Percentiles rank a stretch among this genome's conserved stretches.
phyloP scores from a whole-genome alignment of 2,797 vertebrate genomes.

The Bradypus variegatus region DNA sequence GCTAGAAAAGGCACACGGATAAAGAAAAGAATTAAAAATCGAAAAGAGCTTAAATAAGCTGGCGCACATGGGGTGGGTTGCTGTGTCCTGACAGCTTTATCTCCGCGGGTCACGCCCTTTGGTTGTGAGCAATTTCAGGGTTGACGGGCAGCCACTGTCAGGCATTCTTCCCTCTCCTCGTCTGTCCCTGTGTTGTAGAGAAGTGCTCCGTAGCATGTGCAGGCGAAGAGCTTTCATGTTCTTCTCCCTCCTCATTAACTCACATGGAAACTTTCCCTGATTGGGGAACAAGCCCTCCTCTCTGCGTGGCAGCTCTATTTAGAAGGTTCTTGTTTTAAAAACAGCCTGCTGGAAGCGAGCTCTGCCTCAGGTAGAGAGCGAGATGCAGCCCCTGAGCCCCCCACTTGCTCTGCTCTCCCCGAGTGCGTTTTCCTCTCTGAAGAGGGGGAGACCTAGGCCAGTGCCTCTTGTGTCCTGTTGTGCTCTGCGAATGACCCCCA shows the following conservation, averaged over 20 bases:
- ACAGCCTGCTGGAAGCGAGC: neutral
- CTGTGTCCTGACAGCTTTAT: slow-evolving; percentile 17
- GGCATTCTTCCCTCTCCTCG: neutral
- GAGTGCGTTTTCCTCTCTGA: neutral
- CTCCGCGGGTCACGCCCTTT: neutral
- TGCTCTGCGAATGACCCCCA: fast-evolving
- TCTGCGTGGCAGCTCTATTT: fast-evolving
- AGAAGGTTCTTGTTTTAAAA: too few relatives aligned
- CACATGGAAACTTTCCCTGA: neutral
- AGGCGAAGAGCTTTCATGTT: neutral
- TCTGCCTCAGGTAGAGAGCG: neutral
- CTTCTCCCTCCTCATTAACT: neutral
- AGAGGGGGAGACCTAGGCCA: neutral
- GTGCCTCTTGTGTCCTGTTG: neutral
- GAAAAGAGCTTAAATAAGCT: neutral
- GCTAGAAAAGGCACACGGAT: neutral
- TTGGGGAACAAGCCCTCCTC: too few relatives aligned
- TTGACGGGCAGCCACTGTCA: neutral
- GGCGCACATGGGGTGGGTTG: neutral
- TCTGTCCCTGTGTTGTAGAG: neutral
- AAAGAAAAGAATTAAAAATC: neutral
- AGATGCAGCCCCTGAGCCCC: fast-evolving
- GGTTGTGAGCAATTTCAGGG: slow-evolving; percentile 45
- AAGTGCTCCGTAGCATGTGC: fast-evolving
- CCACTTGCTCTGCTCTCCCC: neutral